phyloP scores from a whole-genome alignment of 2,797 vertebrate genomes.

The Tapera naevia region DNA sequence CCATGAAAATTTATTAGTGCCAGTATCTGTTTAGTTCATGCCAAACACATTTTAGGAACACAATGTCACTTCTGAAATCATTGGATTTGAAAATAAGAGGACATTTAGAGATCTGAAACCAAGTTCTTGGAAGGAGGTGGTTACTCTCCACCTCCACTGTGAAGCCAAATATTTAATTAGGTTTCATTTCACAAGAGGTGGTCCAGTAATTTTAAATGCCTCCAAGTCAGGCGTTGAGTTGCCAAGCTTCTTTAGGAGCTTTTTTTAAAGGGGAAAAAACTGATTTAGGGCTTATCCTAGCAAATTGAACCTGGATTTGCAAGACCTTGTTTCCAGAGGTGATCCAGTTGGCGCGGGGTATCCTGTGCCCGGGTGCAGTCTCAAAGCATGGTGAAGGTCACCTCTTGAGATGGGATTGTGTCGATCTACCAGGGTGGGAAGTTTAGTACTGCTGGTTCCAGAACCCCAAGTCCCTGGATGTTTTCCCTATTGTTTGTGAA shows the following conservation, averaged over 20 bases:
- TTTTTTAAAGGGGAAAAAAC: neutral
- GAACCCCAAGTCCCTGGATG: slow-evolving; percentile 43
- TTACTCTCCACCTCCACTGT: neutral
- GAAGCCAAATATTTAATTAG: slow-evolving; percentile 46
- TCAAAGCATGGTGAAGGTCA: neutral
- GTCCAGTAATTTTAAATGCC: neutral
- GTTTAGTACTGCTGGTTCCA: neutral
- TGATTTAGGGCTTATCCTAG: neutral
- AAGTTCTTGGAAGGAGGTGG: slow-evolving; percentile 41
- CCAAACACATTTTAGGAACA: neutral
- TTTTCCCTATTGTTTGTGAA: slow-evolving; percentile 50
- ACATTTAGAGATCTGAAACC: neutral
- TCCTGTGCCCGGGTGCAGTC: neutral
- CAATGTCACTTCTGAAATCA: slow-evolving; percentile 21
- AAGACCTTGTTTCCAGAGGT: neutral
- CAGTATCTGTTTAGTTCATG: neutral
- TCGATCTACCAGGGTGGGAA: neutral
- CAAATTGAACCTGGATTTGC: neutral
- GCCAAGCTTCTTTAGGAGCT: neutral
- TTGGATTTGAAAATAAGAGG: slow-evolving; percentile 9
- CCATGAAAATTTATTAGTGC: neutral
- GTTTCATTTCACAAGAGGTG: slow-evolving; percentile 42
- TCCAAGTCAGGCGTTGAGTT: neutral
- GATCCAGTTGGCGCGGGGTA: neutral
- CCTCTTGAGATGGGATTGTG: neutral